A percentile compares a stretch with the other conserved stretches of the same genome.
Conservation (phyloP, 2,888 invertebrate species). For the Drosophila flavopinicola region DNA sequence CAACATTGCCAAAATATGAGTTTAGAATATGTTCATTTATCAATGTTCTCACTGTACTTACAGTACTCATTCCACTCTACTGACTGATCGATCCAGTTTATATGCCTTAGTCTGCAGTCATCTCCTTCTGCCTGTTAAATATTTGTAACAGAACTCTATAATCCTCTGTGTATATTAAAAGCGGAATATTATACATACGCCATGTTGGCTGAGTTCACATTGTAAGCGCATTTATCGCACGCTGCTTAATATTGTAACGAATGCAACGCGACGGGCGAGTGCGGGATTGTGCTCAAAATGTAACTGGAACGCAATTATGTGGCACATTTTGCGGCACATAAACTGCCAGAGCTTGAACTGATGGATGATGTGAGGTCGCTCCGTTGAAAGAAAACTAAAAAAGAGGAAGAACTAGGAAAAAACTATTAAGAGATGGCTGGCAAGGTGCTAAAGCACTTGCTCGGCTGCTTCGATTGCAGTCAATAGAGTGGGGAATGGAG, state of each 20-base stretch:
- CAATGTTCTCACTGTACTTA: too few species aligned
- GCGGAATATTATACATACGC: constrained; percentile 31
- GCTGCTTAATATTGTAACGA: constrained; percentile 20
- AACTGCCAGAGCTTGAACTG: constrained; percentile 53
- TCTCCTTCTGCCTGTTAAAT: neutral
- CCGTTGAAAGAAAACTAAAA: neutral
- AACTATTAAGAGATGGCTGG: constrained; percentile 53
- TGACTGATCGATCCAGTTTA: neutral
- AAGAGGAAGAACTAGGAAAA: constrained; percentile 22
- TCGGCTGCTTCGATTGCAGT: constrained; percentile 29
- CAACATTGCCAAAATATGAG: too few species aligned
- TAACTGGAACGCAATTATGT: constrained; percentile 76
- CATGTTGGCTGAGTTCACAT: constrained; percentile 23
- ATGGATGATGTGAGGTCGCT: constrained; percentile 35
- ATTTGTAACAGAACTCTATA: neutral
- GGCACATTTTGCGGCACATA: constrained; percentile 58
- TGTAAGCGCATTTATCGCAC: constrained; percentile 50
- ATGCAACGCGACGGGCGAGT: constrained; percentile 19
- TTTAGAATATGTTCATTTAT: too few species aligned
- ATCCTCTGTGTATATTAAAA: constrained; percentile 1
- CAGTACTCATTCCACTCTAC: too few species aligned
- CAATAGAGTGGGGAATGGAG: neutral
- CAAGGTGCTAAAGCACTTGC: constrained; percentile 69
- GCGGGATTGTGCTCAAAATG: constrained; percentile 66
- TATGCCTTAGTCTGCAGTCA: neutral